phyloP scores from a whole-genome alignment of 2,113 vertebrate genomes.

The Nansenia antarctica region DNA sequence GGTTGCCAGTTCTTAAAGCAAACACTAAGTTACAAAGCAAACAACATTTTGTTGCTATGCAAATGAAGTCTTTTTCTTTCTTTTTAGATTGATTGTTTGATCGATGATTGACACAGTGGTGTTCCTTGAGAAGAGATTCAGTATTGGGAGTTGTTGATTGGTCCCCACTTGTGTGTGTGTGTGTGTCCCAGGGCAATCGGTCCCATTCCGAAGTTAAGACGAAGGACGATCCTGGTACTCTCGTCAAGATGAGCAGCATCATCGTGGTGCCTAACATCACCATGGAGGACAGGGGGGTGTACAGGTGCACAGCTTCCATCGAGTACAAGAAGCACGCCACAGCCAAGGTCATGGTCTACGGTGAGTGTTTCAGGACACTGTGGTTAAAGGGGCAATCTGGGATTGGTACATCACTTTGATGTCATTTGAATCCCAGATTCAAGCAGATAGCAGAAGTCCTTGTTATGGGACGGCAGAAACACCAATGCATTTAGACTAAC shows the following conservation, averaged over 20 bases:
- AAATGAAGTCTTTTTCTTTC: no score
- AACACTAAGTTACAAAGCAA: no score
- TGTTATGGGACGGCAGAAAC: no score
- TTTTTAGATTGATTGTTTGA: neutral
- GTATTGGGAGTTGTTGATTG: neutral
- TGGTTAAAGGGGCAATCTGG: no score
- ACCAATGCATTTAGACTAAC: no score
- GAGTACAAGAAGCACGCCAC: conserved; percentile 8
- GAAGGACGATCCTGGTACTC: accelerated
- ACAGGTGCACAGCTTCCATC: conserved; percentile 69
- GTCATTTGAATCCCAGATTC: no score
- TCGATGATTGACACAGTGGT: conserved; percentile 1
- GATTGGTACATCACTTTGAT: no score
- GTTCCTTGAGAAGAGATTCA: no score
- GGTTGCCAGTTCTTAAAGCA: no score
- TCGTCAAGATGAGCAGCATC: conserved; percentile 47
- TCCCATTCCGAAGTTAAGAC: neutral
- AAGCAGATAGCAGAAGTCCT: no score
- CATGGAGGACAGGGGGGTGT: conserved; percentile 75
- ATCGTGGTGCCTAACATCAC: conserved; percentile 78
- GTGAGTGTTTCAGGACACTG: conserved; percentile 63
- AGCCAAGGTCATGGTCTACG: conserved; percentile 70
- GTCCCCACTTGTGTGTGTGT: no score
- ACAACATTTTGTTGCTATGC: no score
- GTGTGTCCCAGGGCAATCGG: conserved; percentile 55